A percentile compares a stretch with the other conserved stretches of the same genome.
phyloP scores from a whole-genome alignment of 2,797 vertebrate species.

The Syngnathus acus region DNA sequence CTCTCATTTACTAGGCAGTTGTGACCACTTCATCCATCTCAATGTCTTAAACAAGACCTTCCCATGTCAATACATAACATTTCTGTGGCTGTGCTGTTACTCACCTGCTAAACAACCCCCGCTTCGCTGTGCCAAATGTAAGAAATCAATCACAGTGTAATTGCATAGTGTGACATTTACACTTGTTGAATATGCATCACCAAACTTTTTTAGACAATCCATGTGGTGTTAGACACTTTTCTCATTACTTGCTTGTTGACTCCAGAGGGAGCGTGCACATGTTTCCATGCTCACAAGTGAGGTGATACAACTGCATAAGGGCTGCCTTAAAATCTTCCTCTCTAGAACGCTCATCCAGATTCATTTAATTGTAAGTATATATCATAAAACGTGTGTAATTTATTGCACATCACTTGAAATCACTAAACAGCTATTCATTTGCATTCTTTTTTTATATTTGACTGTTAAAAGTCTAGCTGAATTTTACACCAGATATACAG shows the following conservation, averaged over 20 bases:
- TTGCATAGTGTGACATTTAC: constrained; percentile 20
- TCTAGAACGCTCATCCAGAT: constrained; percentile 10
- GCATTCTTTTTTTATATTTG: no score
- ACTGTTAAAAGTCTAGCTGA: neutral
- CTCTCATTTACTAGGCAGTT: constrained; percentile 37
- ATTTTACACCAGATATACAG: neutral
- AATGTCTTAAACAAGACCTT: constrained; percentile 21
- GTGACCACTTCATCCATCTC: constrained; percentile 42
- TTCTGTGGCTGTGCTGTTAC: constrained; percentile 8
- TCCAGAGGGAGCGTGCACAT: constrained; percentile 6
- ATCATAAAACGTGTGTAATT: constrained; percentile 11
- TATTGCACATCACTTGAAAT: constrained; percentile 13
- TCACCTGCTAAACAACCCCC: neutral
- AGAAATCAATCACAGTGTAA: constrained; percentile 26
- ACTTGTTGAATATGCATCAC: constrained; percentile 22
- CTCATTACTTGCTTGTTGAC: constrained; percentile 1
- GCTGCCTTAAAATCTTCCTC: constrained; percentile 30
- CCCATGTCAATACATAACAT: neutral
- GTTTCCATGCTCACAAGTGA: constrained; percentile 10
- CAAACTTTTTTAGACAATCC: constrained; percentile 49
- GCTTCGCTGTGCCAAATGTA: constrained; percentile 50
- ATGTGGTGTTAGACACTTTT: constrained; percentile 3
- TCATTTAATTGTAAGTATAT: neutral
- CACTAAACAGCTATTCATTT: neutral
- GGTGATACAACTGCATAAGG: constrained; percentile 31